Evolutionary conservation across 1,140 invertebrate genomes (phyloP).

Genomic region (Ceratitis capitata): DNA sequence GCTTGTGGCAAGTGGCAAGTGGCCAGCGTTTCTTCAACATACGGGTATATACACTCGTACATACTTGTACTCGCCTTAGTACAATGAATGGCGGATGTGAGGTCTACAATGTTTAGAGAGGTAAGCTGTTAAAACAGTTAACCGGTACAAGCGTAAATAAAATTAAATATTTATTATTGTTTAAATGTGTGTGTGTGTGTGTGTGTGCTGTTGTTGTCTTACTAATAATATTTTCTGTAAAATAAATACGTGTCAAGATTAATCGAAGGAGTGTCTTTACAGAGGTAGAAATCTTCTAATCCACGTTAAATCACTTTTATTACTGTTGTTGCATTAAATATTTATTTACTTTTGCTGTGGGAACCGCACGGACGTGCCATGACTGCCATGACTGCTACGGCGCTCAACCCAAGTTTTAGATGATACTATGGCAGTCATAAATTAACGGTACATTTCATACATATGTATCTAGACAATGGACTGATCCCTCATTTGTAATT

Average conservation of each 20-base stretch:
- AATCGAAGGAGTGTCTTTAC: neutral
- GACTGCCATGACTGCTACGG: too few relatives aligned
- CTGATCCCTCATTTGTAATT: neutral
- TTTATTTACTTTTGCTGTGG: neutral
- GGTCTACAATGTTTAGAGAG: neutral
- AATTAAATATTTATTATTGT: neutral
- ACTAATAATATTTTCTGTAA: neutral
- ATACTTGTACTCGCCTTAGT: too few relatives aligned
- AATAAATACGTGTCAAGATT: neutral
- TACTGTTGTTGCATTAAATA: neutral
- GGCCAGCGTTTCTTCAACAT: too few relatives aligned
- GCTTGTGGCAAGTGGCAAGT: neutral
- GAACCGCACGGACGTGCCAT: neutral
- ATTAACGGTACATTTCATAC: neutral
- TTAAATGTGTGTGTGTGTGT: too few relatives aligned
- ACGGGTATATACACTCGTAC: too few relatives aligned
- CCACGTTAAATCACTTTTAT: neutral
- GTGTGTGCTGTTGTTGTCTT: too few relatives aligned
- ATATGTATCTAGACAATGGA: neutral
- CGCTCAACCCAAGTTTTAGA: neutral
- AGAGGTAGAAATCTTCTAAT: neutral
- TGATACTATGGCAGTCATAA: neutral
- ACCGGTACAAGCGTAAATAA: neutral
- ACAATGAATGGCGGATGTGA: neutral
- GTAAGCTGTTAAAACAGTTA: neutral